Evolutionary conservation across 2,797 vertebrate genomes (phyloP), one percentile per base, ranked within the genome.

Genomic region (Percopsis omiscomaycus): DNA sequence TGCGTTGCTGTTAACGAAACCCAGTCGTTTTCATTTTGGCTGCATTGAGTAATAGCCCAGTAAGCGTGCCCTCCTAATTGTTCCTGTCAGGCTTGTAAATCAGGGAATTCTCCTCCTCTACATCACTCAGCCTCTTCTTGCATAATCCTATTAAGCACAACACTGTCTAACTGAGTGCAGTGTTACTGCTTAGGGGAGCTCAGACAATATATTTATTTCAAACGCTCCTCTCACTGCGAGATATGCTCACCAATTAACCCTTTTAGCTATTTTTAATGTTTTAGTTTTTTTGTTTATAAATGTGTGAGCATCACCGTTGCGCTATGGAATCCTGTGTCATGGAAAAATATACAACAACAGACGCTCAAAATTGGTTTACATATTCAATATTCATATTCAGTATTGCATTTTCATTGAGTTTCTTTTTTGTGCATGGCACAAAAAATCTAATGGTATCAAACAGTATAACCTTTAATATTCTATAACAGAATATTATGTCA

Each of bases 21-120:
- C 49, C 66, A 68, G 54, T 29, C 68, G 73, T 48, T 87, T 88
- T 84, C 55, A 78, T 83, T 86, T 84, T 74, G 83, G 82, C 79
- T 79, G 69, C 75, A 80, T 76, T 89, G 86, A 90, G 81, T 87
- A 88, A 92, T 89, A 84, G 81, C 71, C 69, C 73, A 76, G 79
- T 84, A 78, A 88, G 84, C 74, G 57, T 74, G 77, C 73, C 75
- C 81, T 83, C 79, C 88, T 90, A 92, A 91, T 91, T 91, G 90
- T 89, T 86, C 84, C 84, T 88, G 88, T 89, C 91, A 91, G 87
- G 83, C 85, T 85, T 88, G 86, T 89, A 91, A 92, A 91, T 90
- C 86, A 86, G 71, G 62, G 71, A 65, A 69, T 76, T 81, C 71
- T 70, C 77, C 74, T 84, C 74, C 75, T 86, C 78, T 87, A 81